Base-by-base conservation (phyloP, 2,888 invertebrate species). In the Philaethria dido region DNA sequence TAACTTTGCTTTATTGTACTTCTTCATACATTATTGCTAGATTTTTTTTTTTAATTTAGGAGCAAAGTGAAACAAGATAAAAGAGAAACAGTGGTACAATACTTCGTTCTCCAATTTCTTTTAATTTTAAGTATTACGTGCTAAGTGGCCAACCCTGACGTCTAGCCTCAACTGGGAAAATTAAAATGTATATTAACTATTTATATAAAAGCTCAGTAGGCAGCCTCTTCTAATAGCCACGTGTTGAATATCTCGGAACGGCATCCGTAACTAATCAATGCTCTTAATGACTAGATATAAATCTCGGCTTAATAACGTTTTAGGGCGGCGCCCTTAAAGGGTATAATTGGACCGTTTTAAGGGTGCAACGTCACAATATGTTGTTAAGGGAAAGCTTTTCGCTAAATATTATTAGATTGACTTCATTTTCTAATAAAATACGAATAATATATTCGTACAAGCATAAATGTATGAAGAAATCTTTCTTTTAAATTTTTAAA, bases 301-400 rank as follows among this genome's bases (percentile, higher is more conserved):
- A 90, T 91, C 88, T 86, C 83, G 78, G 75, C 81, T 81, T 88
- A 89, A 88, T 87, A 82, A 85, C 81, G 71, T 81, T 80, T 80
- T 73, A 75, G 83, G 87, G 86, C 85, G 87, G 87, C 80, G 73
- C 80, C 81, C 81, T 81, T 82, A 86, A 85, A 83, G 88, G 87
- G 83, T 86, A 85, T 88, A 88, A 89, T 89, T 90, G 86, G 88
- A 81, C 85, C 80, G 83, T 86, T 83, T 83, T 85, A 82, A 84
- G 88, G 90, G 86, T 87, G 89, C 89, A 84, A 70, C 79, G 86
- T 90, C 90, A 90, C 81, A 80, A 73, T 78, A 68, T 72, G 71
- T 72, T 66, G 76, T 89, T 89, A 88, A 88, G 84, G 81, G 73
- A 77, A 74, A 80, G 82, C 60, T 52, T 50, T 16, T 13, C 4